Percentiles rank a stretch among this genome's conserved stretches.
These are phyloP conservation scores for Pungitius pungitius DNA, from an alignment of 2,113 vertebrate genomes.

Conservation along the genomic window DNA sequence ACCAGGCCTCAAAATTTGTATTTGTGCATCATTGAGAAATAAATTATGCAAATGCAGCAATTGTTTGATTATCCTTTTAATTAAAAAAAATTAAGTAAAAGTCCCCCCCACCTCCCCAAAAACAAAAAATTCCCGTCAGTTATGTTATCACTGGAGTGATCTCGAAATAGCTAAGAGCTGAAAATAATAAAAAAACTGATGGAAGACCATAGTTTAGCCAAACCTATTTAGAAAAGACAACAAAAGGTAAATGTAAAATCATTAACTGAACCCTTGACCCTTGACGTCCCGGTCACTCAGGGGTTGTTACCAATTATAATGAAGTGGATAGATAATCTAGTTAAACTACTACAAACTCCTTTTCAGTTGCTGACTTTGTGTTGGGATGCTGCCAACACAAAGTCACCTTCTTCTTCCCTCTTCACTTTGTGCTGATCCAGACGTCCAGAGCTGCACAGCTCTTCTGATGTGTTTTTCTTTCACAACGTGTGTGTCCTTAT, in stretches of 20 bases:
- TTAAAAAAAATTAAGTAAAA: not conserved
- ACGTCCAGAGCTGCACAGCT: conserved; percentile 21
- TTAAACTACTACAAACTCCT: not conserved
- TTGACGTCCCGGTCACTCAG: not conserved
- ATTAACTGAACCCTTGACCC: not conserved
- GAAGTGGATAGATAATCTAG: not conserved
- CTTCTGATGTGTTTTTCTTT: not conserved
- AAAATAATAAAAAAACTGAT: not conserved
- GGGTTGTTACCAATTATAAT: not conserved
- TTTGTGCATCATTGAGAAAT: conserved; percentile 51
- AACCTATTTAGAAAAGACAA: not conserved
- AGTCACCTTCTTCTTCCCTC: conserved; percentile 57
- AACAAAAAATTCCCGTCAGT: not conserved
- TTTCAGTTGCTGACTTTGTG: not conserved
- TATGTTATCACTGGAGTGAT: not conserved
- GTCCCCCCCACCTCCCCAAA: no score
- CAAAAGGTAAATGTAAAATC: not conserved
- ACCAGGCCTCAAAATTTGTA: conserved; percentile 37
- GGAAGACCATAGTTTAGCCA: not conserved
- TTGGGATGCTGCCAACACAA: conserved; percentile 41
- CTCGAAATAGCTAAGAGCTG: not conserved
- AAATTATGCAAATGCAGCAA: conserved; percentile 56
- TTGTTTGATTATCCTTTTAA: conserved; percentile 11
- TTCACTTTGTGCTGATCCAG: conserved; percentile 1
- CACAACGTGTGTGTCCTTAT: not conserved